Evolutionary conservation across 2,797 vertebrate genomes (phyloP), one percentile per base, ranked within the genome.

Genomic region (Furcifer pardalis): DNA sequence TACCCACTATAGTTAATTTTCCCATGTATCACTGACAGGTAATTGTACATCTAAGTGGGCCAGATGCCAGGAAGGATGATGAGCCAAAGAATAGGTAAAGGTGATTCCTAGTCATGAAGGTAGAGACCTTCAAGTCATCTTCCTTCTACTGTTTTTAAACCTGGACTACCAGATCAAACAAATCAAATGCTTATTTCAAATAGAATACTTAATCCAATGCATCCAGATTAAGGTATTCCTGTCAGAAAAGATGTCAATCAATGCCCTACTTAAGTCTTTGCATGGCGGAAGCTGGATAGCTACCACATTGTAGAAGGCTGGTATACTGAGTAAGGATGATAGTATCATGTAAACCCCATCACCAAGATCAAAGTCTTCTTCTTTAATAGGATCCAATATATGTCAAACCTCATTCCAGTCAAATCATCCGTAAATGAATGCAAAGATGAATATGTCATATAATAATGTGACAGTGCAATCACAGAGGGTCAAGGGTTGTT

Each of bases 391-490:
- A 97, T 94, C 94, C 95, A 94, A 96, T 96, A 95, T 94, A 93
- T 95, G 94, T 96, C 94, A 95, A 94, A 95, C 91, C 95, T 95
- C 94, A 95, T 96, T 95, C 95, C 96, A 95, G 96, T 97, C 92
- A 96, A 96, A 96, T 95, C 82, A 90, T 93, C 94, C 90, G 91
- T 94, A 97, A 96, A 96, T 95, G 96, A 96, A 96, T 96, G 96
- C 96, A 96, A 96, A 94, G 94, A 96, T 96, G 95, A 95, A 94
- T 96, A 95, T 97, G 95, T 97, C 96, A 96, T 95, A 95, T 95
- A 95, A 94, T 96, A 96, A 96, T 95, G 95, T 96, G 96, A 96
- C 96, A 95, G 94, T 95, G 95, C 94, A 95, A 96, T 94, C 96
- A 94, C 91, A 91, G 91, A 95, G 94, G 96, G 96, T 97, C 96